These are phyloP conservation scores for Cephus sareptanus DNA, from an alignment of 2,888 invertebrate genomes.

Conservation along the genomic window DNA sequence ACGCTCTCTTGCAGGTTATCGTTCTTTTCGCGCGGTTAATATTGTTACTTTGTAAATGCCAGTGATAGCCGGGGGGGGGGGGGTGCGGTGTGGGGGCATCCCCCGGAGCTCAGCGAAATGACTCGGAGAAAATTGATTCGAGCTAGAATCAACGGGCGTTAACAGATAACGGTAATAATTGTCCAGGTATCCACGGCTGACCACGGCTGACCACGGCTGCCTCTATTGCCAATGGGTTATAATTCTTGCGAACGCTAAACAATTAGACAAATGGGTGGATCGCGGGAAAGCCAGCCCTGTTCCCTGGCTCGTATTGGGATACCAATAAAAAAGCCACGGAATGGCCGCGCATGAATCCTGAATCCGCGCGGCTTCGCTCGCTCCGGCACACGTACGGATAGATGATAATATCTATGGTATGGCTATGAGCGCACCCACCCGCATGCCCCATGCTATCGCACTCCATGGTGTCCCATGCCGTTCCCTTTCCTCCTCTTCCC, in stretches of 20 bases:
- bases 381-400: constrained; percentile 30
- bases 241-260: constrained; percentile 29
- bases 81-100: neutral
- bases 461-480: constrained; percentile 41
- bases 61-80: neutral
- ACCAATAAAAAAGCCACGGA: constrained; percentile 12
- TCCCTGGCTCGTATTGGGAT: neutral
- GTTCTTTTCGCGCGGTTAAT: neutral
- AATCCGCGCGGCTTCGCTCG: constrained; percentile 7
- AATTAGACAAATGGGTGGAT: constrained; percentile 28
- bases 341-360: constrained; percentile 6
- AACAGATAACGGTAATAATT: constrained; percentile 40
- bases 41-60: neutral
- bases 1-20: neutral
- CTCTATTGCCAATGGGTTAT: constrained; percentile 15
- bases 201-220: neutral
- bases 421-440: constrained; percentile 41
- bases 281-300: constrained; percentile 21
- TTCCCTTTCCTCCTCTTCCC: constrained; percentile 37
- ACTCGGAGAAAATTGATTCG: constrained; percentile 26
- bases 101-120: neutral
- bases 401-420: constrained; percentile 41
- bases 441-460: constrained; percentile 33
- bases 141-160: constrained; percentile 36
- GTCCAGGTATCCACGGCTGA: constrained; percentile 11